Conservation (phyloP, 2,797 vertebrate species). For the Apodemus agrarius region DNA sequence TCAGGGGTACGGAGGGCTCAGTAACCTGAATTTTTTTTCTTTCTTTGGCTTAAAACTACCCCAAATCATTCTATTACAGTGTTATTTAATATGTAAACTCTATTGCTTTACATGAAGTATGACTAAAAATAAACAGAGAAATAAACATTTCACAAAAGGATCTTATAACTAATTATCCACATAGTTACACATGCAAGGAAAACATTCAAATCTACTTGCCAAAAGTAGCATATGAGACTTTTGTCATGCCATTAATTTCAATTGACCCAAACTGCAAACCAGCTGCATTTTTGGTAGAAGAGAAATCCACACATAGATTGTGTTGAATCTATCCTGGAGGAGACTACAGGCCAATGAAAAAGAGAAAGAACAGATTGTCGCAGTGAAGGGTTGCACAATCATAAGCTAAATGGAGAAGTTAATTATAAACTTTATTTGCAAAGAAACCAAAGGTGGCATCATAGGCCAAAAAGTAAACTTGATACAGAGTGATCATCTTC, state of each 20-base stretch:
- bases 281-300: background rate
- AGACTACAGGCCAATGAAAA: background rate
- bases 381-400: background rate
- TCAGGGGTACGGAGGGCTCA: background rate
- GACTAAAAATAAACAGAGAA: background rate
- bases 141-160: background rate
- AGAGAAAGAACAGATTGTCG: background rate
- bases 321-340: background rate
- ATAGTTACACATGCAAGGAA: background rate
- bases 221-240: background rate
- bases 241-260: background rate
- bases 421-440: background rate
- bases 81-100: background rate
- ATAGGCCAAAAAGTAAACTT: background rate
- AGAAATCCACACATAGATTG: background rate
- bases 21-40: background rate
- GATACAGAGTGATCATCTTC: background rate
- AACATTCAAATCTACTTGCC: background rate
- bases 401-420: background rate
- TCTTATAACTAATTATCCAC: background rate
- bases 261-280: background rate
- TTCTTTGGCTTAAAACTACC: background rate
- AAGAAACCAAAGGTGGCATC: background rate
- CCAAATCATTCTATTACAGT: too few relatives aligned
- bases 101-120: background rate